Percentiles rank a stretch among this genome's conserved stretches.
These are phyloP conservation scores for Amiota mariae DNA, from an alignment of 2,888 invertebrate species.

Conservation along the genomic window DNA sequence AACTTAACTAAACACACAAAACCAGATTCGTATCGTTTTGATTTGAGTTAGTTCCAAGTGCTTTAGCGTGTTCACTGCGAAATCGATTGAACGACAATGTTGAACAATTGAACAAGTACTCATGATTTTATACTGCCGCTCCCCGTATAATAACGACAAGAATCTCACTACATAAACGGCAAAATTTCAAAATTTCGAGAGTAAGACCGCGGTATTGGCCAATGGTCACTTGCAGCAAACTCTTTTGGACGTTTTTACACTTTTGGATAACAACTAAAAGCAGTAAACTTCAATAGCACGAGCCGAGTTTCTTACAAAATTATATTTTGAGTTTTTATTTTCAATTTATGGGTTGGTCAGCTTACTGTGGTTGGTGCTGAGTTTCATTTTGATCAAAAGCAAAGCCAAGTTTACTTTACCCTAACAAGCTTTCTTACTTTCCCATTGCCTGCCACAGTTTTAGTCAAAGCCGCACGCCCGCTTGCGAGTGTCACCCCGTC, in stretches of 20 bases:
- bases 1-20: neutral
- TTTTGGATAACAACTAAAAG: slow-evolving; percentile 50
- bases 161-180: slow-evolving; percentile 5
- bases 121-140: slow-evolving; percentile 74
- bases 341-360: slow-evolving; percentile 59
- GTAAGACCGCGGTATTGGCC: slow-evolving; percentile 2
- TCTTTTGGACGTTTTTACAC: slow-evolving; percentile 47
- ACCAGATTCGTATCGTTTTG: slow-evolving; percentile 5
- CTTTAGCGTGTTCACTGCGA: slow-evolving; percentile 62
- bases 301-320: slow-evolving; percentile 58
- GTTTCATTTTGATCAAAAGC: slow-evolving; percentile 25
- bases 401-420: slow-evolving; percentile 28
- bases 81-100: slow-evolving; percentile 73
- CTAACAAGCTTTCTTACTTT: slow-evolving; percentile 62
- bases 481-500: neutral
- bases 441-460: slow-evolving; percentile 45
- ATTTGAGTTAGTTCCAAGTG: slow-evolving; percentile 12
- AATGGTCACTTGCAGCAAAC: slow-evolving; percentile 22
- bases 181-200: slow-evolving; percentile 1
- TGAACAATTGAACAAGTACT: slow-evolving; percentile 69
- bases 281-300: neutral
- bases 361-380: neutral
- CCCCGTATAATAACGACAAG: slow-evolving; percentile 60
- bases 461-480: no score
- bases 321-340: slow-evolving; percentile 44